Percentiles rank a stretch among this genome's conserved stretches.
These are phyloP conservation scores for Drosophila virilis DNA, from an alignment of 1,140 invertebrate species.

Conservation along the genomic window DNA sequence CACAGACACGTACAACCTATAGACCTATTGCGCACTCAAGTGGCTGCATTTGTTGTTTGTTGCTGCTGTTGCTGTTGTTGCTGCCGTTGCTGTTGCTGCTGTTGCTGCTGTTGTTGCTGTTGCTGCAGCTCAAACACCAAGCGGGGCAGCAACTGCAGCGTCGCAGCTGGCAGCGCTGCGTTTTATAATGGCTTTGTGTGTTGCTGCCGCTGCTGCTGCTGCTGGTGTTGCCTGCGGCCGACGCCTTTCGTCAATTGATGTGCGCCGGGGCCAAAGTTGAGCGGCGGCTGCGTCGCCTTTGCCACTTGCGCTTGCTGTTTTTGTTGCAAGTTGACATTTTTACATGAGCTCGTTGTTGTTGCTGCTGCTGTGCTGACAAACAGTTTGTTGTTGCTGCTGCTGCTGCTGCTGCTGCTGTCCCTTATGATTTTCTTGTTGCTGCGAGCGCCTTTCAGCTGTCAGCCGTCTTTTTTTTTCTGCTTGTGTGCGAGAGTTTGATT, in stretches of 20 bases:
- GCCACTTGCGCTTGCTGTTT: slow-evolving; percentile 34
- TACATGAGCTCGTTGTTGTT: slow-evolving; percentile 37
- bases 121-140: slow-evolving; percentile 65
- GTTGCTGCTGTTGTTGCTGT: slow-evolving; percentile 36
- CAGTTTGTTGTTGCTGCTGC: slow-evolving; percentile 49
- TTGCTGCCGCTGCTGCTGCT: slow-evolving; percentile 30
- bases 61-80: slow-evolving; percentile 4
- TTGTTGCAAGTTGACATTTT: slow-evolving; percentile 54
- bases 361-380: slow-evolving; percentile 49
- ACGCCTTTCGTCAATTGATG: slow-evolving; percentile 73
- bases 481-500: slow-evolving; percentile 23
- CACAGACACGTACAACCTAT: slow-evolving; percentile 20
- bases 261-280: slow-evolving; percentile 62
- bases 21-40: slow-evolving; percentile 72
- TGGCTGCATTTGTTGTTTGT: slow-evolving; percentile 58
- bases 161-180: slow-evolving; percentile 48
- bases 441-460: slow-evolving; percentile 42
- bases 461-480: slow-evolving; percentile 41
- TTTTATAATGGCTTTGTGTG: slow-evolving; percentile 44
- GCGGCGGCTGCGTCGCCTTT: slow-evolving; percentile 56
- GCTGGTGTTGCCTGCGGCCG: slow-evolving; percentile 30
- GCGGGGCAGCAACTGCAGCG: slow-evolving; percentile 27
- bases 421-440: slow-evolving; percentile 45
- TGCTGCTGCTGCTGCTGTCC: slow-evolving; percentile 29
- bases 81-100: slow-evolving; percentile 12